phyloP scores from a whole-genome alignment of 2,113 vertebrate genomes.

The Barnardius zonarius region DNA sequence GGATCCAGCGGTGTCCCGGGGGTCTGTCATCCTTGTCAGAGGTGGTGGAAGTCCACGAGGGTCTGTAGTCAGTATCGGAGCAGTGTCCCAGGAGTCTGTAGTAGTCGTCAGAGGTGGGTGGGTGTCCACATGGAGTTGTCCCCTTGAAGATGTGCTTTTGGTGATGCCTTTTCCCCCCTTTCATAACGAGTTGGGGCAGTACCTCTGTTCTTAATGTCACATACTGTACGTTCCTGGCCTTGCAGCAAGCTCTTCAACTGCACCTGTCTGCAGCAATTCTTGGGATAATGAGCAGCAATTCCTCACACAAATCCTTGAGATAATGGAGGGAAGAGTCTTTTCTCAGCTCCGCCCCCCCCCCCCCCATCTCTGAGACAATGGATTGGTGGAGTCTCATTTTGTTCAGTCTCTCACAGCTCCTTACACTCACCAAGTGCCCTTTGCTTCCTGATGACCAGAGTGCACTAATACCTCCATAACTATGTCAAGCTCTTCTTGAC shows the following conservation, averaged over 20 bases:
- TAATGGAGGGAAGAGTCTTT: not conserved
- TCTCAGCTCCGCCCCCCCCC: not conserved
- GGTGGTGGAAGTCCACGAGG: not conserved
- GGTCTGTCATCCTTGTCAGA: not conserved
- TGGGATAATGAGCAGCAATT: not conserved
- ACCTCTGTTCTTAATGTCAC: not conserved
- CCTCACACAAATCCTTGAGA: not conserved
- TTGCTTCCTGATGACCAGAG: not conserved
- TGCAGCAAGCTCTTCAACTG: not conserved
- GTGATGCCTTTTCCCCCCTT: not conserved
- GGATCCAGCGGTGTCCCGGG: not conserved
- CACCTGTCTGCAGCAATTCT: not conserved
- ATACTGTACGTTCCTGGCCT: not conserved
- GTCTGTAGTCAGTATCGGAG: not conserved
- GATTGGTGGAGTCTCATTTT: not conserved
- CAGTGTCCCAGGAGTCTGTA: not conserved
- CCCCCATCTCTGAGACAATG: not conserved
- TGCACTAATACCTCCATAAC: not conserved
- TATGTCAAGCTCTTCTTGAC: not conserved
- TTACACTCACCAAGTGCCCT: not conserved
- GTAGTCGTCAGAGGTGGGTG: not conserved
- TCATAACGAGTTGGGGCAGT: not conserved
- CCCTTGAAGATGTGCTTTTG: not conserved
- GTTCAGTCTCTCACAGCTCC: not conserved
- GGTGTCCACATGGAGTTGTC: not conserved